phyloP scores from a whole-genome alignment of 2,113 vertebrate genomes.

The Alaudala cheleensis region DNA sequence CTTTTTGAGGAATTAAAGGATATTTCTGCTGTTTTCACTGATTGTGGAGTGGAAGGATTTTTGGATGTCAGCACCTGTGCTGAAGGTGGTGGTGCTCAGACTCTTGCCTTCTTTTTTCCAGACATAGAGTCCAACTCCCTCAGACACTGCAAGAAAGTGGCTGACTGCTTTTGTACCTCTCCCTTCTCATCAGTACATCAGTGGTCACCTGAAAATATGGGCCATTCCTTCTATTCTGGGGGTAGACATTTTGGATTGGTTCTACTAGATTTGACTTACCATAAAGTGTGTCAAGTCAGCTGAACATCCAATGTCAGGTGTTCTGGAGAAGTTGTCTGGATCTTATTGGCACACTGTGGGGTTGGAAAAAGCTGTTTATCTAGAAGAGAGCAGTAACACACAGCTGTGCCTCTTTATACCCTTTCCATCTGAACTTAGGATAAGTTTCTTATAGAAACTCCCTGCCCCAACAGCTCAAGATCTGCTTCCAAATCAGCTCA shows the following conservation, averaged over 20 bases:
- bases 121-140: neutral
- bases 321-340: neutral
- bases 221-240: neutral
- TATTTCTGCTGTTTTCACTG: neutral
- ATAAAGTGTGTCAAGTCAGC: neutral
- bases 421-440: neutral
- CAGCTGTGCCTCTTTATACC: neutral
- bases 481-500: neutral
- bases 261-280: neutral
- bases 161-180: neutral
- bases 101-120: neutral
- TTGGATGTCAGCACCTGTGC: neutral
- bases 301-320: neutral
- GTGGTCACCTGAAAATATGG: neutral
- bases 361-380: neutral
- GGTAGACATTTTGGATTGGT: neutral
- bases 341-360: neutral
- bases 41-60: neutral
- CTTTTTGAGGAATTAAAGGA: neutral
- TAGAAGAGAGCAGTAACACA: neutral
- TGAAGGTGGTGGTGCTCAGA: neutral
- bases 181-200: neutral
- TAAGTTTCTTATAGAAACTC: neutral
- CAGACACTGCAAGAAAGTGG: neutral
- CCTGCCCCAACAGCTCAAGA: neutral